A percentile compares a stretch with the other conserved stretches of the same genome.
Conservation (phyloP, 2,888 invertebrate species). For the Ctena decussata region DNA sequence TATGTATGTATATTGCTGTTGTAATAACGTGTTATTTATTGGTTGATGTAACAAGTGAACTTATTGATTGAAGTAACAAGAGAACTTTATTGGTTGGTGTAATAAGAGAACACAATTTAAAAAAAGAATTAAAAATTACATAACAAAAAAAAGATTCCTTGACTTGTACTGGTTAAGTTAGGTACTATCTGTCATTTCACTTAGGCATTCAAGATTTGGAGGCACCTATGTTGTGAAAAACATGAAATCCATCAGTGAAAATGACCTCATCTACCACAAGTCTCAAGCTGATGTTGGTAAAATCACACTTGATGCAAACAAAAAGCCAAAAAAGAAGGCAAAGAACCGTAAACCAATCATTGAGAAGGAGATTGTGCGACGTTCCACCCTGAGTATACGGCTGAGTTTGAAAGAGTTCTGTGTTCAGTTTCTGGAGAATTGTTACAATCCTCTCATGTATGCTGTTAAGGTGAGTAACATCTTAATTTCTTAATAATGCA, state of each 20-base stretch:
- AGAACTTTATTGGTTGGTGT: too few species aligned
- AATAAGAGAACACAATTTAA: too few species aligned
- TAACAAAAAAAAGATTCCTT: too few species aligned
- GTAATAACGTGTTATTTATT: too few species aligned
- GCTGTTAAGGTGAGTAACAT: constrained; percentile 94
- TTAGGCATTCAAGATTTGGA: constrained; percentile 96
- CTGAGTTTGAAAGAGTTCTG: constrained; percentile 97
- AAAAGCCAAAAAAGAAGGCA: constrained; percentile 91
- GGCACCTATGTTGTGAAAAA: constrained; percentile 97
- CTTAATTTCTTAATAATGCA: too few species aligned
- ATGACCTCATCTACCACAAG: constrained; percentile 94
- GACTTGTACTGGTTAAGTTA: not conserved
- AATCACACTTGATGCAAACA: constrained; percentile 93
- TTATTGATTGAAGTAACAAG: too few species aligned
- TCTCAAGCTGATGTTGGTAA: constrained; percentile 93
- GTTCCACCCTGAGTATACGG: constrained; percentile 95
- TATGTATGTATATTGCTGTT: too few species aligned
- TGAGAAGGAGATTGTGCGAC: constrained; percentile 90
- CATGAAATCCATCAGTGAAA: constrained; percentile 96
- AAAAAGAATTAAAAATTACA: too few species aligned
- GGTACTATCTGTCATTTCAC: not conserved
- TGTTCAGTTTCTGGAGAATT: constrained; percentile 95
- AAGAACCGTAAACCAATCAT: constrained; percentile 92
- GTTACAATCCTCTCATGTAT: constrained; percentile 97
- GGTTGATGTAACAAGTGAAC: too few species aligned